Evolutionary conservation across 2,113 vertebrate species (phyloP).

Genomic region (Dasyprocta punctata): DNA sequence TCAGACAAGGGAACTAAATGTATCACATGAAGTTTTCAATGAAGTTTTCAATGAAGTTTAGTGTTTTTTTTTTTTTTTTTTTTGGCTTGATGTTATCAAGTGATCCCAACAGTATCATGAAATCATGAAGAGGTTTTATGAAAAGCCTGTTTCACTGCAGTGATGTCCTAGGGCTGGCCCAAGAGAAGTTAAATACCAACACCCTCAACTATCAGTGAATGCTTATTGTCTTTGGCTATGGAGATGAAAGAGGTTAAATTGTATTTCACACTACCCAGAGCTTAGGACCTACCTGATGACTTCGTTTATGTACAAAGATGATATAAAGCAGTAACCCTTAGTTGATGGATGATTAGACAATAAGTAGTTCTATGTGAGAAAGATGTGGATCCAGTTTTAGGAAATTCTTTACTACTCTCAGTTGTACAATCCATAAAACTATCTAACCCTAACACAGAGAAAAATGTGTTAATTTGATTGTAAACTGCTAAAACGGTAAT

Average conservation of each 20-base stretch:
- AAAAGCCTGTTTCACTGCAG: neutral
- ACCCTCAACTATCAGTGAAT: neutral
- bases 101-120: neutral
- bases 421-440: neutral
- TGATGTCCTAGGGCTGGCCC: neutral
- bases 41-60: slow-evolving; percentile 15
- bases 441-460: neutral
- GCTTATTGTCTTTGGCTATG: neutral
- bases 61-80: neutral
- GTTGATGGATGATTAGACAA: neutral
- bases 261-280: neutral
- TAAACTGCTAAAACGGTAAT: slow-evolving; percentile 5
- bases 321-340: neutral
- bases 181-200: neutral
- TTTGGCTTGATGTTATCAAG: slow-evolving; percentile 1
- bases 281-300: neutral
- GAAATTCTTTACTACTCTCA: neutral
- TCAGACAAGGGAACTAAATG: neutral
- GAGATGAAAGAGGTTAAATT: neutral
- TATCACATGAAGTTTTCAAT: neutral
- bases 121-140: slow-evolving; percentile 12
- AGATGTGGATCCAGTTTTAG: neutral
- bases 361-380: neutral
- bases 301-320: neutral
- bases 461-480: slow-evolving; percentile 30